Conservation (phyloP, 2,888 invertebrate genomes). For the Cantharis rustica region DNA sequence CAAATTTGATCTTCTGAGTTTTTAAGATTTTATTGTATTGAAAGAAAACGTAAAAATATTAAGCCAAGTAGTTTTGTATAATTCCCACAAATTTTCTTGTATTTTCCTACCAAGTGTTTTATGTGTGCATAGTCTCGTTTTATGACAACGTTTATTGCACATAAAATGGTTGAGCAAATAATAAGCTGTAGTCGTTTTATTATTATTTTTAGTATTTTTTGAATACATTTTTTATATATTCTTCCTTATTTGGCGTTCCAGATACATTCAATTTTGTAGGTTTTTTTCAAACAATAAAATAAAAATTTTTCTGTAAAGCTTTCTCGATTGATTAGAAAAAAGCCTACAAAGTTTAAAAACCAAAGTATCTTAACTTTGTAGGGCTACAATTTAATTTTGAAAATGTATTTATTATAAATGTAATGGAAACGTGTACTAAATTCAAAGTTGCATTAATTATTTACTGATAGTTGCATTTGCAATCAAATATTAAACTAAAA, state of each 20-base stretch:
- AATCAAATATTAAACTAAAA: neutral
- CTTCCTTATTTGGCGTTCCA: neutral
- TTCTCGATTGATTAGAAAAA: neutral
- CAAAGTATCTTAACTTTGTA: neutral
- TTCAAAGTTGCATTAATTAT: neutral
- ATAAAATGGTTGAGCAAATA: slow-evolving; percentile 14
- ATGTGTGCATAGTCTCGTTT: neutral
- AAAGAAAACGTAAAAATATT: neutral
- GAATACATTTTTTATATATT: neutral
- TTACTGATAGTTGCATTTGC: neutral
- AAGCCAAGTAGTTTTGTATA: neutral
- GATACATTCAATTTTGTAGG: neutral
- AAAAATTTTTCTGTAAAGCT: neutral
- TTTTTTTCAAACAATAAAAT: neutral
- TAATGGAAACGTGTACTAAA: neutral
- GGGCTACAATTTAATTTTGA: neutral
- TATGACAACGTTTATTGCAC: slow-evolving; percentile 15
- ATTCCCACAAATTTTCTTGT: neutral
- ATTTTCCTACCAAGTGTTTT: neutral
- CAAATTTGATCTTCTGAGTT: neutral
- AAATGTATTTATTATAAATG: neutral
- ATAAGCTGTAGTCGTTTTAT: neutral
- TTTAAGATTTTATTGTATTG: neutral
- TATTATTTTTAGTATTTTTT: neutral
- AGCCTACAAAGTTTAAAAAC: neutral